phyloP scores from a whole-genome alignment of 2,113 vertebrate genomes.

The western clawed frog (Xenopus tropicalis) region UCB_Xtro_10.0 CM004446.2:78562001-78562500 shows the following conservation, averaged over 20 bases:
- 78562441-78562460: background rate
- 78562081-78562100: background rate
- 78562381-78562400: conserved; percentile 6
- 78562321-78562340: conserved; percentile 3
- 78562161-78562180: conserved; percentile 2
- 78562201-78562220: background rate
- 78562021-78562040: background rate
- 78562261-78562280: background rate
- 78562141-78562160: background rate
- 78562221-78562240: conserved; percentile 16
- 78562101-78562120: conserved; percentile 6
- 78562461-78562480: no score
- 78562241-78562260: background rate
- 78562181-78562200: conserved; percentile 11
- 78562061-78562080: conserved; percentile 20
- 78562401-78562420: background rate
- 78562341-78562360: background rate
- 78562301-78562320: background rate
- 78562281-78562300: background rate
- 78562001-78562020: conserved; percentile 13
- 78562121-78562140: background rate
- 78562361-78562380: background rate
- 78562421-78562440: background rate
- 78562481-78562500: no score
- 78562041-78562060: conserved; percentile 24